Percentiles rank a stretch among this genome's conserved stretches.
Evolutionary conservation across 2,888 invertebrate genomes (phyloP).

Genomic region (Drosophila prolongata): DNA sequence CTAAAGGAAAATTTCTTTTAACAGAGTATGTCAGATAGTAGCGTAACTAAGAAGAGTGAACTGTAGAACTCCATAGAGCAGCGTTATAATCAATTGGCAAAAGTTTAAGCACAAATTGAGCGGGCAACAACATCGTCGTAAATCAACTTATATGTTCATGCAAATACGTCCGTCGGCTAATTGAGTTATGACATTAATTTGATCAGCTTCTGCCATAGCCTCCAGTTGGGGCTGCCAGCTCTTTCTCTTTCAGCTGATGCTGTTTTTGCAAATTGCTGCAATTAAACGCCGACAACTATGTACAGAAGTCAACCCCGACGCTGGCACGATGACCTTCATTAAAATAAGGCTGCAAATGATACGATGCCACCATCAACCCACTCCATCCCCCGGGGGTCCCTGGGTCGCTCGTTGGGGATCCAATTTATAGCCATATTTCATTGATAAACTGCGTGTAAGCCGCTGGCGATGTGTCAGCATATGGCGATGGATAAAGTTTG

Average conservation of each 20-base stretch:
- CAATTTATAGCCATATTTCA: conserved; percentile 59
- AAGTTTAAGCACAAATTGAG: conserved; percentile 51
- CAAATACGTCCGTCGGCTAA: conserved; percentile 58
- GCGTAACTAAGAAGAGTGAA: conserved; percentile 12
- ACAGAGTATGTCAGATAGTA: conserved; percentile 1
- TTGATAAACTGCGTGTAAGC: conserved; percentile 63
- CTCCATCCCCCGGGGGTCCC: conserved; percentile 23
- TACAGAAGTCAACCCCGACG: conserved; percentile 34
- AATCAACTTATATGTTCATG: conserved; percentile 37
- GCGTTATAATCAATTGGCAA: conserved; percentile 45
- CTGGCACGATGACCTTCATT: conserved; percentile 67
- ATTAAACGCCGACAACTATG: conserved; percentile 60
- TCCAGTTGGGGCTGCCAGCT: conserved; percentile 8
- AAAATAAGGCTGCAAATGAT: conserved; percentile 49
- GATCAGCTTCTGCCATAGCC: conserved; percentile 47
- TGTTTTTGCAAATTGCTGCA: conserved; percentile 64
- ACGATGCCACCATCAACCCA: conserved; percentile 36
- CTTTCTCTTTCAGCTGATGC: conserved; percentile 12
- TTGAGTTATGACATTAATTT: conserved; percentile 77
- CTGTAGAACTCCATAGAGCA: conserved; percentile 3
- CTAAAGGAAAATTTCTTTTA: conserved; percentile 2
- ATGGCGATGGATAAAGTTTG: conserved; percentile 34
- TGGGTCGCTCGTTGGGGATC: conserved; percentile 39
- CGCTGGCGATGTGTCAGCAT: conserved; percentile 41
- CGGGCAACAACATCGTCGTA: conserved; percentile 31